A percentile compares a stretch with the other conserved stretches of the same genome.
Evolutionary conservation across 2,888 invertebrate species (phyloP).

Genomic region (Drosophila crucigera): DNA sequence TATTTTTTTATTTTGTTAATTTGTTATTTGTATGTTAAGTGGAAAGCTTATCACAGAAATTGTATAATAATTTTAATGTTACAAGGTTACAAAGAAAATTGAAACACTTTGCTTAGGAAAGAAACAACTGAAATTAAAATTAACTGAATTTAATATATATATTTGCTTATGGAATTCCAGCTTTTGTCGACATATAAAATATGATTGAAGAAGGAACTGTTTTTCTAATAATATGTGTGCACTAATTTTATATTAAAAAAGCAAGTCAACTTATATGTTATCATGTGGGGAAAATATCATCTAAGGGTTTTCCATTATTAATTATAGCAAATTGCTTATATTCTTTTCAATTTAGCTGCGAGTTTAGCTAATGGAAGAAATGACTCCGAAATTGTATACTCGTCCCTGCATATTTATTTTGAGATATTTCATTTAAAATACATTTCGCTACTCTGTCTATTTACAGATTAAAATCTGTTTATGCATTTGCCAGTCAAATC

Average conservation of each 20-base stretch:
- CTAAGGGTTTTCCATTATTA: background rate
- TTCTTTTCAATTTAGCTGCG: background rate
- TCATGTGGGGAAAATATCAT: background rate
- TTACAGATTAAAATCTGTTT: slow-evolving; percentile 28
- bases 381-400: background rate
- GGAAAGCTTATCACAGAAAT: slow-evolving; percentile 29
- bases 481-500: slow-evolving; percentile 31
- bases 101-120: slow-evolving; percentile 5
- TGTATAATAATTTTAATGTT: slow-evolving; percentile 9
- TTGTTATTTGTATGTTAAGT: slow-evolving; percentile 15
- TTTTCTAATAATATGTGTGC: background rate
- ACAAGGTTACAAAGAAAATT: background rate
- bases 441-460: slow-evolving; percentile 18
- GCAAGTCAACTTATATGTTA: background rate
- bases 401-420: background rate
- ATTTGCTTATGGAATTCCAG: background rate
- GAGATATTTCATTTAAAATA: background rate
- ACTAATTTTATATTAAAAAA: too few species aligned
- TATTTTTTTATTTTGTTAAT: background rate
- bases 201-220: background rate
- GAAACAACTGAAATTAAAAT: background rate
- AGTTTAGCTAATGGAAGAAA: background rate
- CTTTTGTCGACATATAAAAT: background rate
- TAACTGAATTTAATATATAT: background rate
- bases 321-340: background rate